Percentiles rank a stretch among this genome's conserved stretches.
These are phyloP conservation scores for Mallateleia sp. DNA, from an alignment of 2,888 invertebrate genomes.

Conservation along the genomic window DNA sequence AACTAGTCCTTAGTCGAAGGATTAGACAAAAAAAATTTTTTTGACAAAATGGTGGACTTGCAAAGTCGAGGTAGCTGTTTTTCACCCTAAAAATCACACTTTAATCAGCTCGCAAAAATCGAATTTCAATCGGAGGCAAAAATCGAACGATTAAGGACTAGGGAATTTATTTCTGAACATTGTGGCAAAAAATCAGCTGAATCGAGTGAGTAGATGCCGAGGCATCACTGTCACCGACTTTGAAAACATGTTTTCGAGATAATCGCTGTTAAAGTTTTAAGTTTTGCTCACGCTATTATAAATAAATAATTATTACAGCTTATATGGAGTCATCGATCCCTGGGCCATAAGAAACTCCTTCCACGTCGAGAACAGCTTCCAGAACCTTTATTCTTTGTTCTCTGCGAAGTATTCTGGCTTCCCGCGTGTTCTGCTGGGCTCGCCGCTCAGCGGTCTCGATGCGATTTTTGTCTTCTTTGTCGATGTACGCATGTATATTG, in stretches of 20 bases:
- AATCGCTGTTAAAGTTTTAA: conserved; percentile 44
- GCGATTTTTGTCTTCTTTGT: background rate
- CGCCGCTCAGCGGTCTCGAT: background rate
- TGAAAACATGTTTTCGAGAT: conserved; percentile 32
- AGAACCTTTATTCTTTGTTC: background rate
- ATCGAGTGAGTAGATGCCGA: no score
- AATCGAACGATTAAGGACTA: no score
- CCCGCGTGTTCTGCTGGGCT: background rate
- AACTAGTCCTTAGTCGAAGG: no score
- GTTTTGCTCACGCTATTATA: conserved; percentile 19
- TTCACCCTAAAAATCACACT: no score
- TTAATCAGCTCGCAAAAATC: no score
- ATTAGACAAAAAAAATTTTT: no score
- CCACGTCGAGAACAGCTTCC: background rate
- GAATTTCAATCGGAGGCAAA: no score
- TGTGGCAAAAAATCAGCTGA: no score
- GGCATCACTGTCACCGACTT: no score
- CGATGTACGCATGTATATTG: background rate
- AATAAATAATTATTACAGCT: conserved; percentile 31
- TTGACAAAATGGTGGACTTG: no score
- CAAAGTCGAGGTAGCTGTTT: no score
- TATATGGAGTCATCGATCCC: conserved; percentile 26
- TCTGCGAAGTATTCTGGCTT: background rate
- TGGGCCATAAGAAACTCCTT: background rate
- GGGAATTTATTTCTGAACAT: no score